These are phyloP conservation scores for Antidorcas marsupialis DNA, from an alignment of 2,113 vertebrate genomes.

Conservation along the genomic window DNA sequence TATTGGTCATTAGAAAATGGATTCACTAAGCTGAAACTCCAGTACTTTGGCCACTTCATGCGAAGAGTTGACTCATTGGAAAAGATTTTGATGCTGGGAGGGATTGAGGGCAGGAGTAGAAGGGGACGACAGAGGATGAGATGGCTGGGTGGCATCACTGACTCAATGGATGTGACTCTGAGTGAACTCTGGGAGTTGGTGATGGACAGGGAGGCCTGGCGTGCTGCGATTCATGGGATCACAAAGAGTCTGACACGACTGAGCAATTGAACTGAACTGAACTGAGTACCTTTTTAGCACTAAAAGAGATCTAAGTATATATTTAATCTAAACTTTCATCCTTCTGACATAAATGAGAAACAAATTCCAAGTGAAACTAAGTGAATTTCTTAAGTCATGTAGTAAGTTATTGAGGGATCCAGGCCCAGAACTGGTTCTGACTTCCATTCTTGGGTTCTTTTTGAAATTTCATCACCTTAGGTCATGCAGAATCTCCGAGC, in stretches of 20 bases:
- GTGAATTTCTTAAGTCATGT: background rate
- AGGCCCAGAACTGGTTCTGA: background rate
- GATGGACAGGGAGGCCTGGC: no score
- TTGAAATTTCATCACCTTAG: background rate
- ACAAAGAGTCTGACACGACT: no score
- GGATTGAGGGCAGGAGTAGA: no score
- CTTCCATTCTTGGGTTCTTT: background rate
- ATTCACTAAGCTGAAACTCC: background rate
- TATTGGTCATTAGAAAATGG: background rate
- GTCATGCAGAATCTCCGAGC: accelerated
- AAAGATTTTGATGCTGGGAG: no score
- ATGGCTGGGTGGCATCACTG: no score
- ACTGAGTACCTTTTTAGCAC: background rate
- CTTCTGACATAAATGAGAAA: background rate
- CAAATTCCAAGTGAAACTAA: background rate
- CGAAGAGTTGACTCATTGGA: no score
- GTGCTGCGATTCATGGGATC: no score
- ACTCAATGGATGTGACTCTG: no score
- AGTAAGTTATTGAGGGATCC: background rate
- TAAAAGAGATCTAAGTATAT: background rate
- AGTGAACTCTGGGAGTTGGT: no score
- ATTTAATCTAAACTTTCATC: background rate
- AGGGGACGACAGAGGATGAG: no score
- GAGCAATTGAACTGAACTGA: no score
- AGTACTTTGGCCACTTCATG: no score